A percentile compares a stretch with the other conserved stretches of the same genome.
These are phyloP conservation scores for Phoebastria nigripes DNA, from an alignment of 2,797 vertebrate species.

Conservation along the genomic window DNA sequence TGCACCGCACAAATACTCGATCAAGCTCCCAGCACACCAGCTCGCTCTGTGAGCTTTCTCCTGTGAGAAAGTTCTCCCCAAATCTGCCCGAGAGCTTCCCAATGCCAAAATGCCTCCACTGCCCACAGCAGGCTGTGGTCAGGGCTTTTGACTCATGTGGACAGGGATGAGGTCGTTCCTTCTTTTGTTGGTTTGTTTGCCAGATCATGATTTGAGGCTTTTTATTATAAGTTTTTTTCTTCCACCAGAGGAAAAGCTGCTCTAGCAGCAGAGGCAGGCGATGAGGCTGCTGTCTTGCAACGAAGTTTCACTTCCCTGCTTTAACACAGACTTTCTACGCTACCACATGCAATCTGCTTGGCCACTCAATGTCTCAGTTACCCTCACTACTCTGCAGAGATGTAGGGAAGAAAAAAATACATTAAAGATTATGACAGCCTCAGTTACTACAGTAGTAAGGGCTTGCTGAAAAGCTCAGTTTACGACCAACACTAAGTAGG, in stretches of 20 bases:
- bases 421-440: background rate
- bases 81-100: background rate
- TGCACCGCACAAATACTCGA: rapidly evolving
- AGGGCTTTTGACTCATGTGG: background rate
- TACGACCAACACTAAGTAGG: background rate
- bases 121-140: background rate
- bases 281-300: background rate
- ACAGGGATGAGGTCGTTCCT: background rate
- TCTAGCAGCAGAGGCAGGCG: background rate
- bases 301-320: background rate
- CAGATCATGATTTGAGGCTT: background rate
- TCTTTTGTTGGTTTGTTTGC: background rate
- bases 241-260: background rate
- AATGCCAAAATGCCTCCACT: background rate
- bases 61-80: background rate
- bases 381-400: background rate
- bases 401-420: background rate
- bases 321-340: background rate
- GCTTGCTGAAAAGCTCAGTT: background rate
- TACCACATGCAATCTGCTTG: background rate
- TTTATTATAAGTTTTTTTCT: background rate
- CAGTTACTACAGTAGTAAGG: background rate
- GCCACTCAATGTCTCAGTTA: background rate
- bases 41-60: background rate
- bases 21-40: background rate